Conservation (phyloP, 2,888 invertebrate species). For the Kuschelorhynchus macadamiae region DNA sequence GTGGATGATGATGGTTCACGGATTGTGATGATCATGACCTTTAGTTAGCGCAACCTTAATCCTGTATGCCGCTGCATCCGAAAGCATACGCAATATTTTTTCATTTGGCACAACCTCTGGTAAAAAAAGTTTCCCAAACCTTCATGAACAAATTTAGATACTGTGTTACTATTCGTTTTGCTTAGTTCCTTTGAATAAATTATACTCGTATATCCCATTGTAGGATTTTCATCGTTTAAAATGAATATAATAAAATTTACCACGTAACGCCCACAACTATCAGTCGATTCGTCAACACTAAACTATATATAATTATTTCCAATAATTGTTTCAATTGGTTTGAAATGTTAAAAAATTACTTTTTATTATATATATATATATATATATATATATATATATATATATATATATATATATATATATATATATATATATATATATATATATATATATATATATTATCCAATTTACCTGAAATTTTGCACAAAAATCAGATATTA, state of each 20-base stretch:
- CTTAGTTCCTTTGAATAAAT: constrained; percentile 8
- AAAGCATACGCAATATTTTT: constrained; percentile 43
- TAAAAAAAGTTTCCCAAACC: background rate
- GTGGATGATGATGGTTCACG: too few relatives aligned
- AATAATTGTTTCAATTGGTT: background rate
- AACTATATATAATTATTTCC: constrained; percentile 19
- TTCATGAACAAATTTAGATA: constrained; percentile 15
- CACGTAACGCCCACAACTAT: constrained; percentile 9
- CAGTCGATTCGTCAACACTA: constrained; percentile 23
- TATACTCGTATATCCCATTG: constrained; percentile 3
- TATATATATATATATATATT: too few relatives aligned
- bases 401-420: too few relatives aligned
- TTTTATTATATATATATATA: too few relatives aligned
- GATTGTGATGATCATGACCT: too few relatives aligned
- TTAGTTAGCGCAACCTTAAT: constrained; percentile 51
- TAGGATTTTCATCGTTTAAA: background rate
- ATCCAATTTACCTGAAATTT: too few relatives aligned
- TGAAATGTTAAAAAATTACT: too few relatives aligned
- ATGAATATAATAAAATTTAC: constrained; percentile 23
- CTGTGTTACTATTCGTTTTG: constrained; percentile 9
- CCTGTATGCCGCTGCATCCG: constrained; percentile 51
- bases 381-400: too few relatives aligned
- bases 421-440: too few relatives aligned
- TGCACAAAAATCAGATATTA: too few relatives aligned
- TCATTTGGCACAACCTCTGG: constrained; percentile 23